These are phyloP conservation scores for Rhizoglyphus robini DNA, from an alignment of 1,140 invertebrate species.

Conservation along the genomic window DNA sequence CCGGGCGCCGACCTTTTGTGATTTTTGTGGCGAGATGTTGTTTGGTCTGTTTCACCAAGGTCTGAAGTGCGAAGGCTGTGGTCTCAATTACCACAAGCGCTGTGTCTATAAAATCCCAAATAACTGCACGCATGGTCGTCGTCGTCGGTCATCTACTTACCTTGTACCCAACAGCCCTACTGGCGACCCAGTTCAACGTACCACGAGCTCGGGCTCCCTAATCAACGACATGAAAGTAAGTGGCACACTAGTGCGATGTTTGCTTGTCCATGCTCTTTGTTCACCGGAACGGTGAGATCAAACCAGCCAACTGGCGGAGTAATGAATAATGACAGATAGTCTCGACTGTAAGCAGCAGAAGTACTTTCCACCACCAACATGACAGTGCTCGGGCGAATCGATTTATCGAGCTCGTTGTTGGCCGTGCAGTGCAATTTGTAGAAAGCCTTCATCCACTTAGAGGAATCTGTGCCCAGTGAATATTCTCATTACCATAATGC, in stretches of 20 bases:
- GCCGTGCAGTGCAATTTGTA: background rate
- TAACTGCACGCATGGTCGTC: conserved; percentile 58
- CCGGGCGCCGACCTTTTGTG: conserved; percentile 96
- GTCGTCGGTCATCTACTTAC: conserved; percentile 32
- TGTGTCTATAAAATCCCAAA: conserved; percentile 97
- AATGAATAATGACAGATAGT: too few relatives aligned
- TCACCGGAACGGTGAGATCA: too few relatives aligned
- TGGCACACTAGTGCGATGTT: too few relatives aligned
- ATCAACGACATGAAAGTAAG: conserved; percentile 25
- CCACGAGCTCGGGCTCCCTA: conserved; percentile 25
- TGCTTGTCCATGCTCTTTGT: too few relatives aligned
- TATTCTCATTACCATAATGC: background rate
- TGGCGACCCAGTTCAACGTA: conserved; percentile 24
- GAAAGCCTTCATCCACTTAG: background rate
- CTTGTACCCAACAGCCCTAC: conserved; percentile 25
- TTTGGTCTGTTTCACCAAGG: conserved; percentile 95
- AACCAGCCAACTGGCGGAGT: too few relatives aligned
- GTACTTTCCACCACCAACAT: too few relatives aligned
- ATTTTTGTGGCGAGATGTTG: conserved; percentile 98
- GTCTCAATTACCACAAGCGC: conserved; percentile 93
- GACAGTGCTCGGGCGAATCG: too few relatives aligned
- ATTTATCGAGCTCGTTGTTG: background rate
- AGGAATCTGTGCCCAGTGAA: background rate
- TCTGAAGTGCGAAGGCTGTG: conserved; percentile 98
- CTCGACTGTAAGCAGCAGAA: too few relatives aligned